Percentiles rank a stretch among this genome's conserved stretches.
Conservation (phyloP, 2,113 vertebrate genomes). For the Okapia johnstoni region DNA sequence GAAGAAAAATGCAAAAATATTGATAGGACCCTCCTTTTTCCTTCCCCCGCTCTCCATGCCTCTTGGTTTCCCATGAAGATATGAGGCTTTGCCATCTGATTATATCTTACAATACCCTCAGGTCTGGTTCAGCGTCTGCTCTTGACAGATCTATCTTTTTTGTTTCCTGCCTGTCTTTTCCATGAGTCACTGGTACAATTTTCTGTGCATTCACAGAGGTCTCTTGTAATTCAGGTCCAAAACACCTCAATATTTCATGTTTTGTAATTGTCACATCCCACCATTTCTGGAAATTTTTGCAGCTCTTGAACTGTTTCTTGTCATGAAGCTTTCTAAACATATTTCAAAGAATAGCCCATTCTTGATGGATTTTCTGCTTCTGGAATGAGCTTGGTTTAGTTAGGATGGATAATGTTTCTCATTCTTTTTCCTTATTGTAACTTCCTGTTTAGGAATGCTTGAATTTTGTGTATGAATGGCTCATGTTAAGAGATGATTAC, state of each 20-base stretch:
- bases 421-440: neutral
- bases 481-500: neutral
- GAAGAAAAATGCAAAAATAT: neutral
- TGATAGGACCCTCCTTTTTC: neutral
- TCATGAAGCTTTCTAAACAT: neutral
- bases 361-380: neutral
- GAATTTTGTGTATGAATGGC: neutral
- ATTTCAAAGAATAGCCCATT: neutral
- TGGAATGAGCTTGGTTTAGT: neutral
- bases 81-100: neutral
- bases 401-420: neutral
- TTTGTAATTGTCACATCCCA: neutral
- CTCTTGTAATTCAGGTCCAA: neutral
- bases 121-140: neutral
- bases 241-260: neutral
- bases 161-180: neutral
- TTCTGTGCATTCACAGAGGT: neutral
- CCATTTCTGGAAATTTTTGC: neutral
- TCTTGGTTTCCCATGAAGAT: neutral
- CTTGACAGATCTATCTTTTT: neutral
- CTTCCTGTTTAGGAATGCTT: neutral
- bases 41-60: rapidly evolving
- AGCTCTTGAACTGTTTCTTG: neutral
- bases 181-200: neutral
- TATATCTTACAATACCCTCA: neutral